A percentile compares a stretch with the other conserved stretches of the same genome.
Evolutionary conservation across 2,113 vertebrate species (phyloP).

Genomic region (Globicephala melas): DNA sequence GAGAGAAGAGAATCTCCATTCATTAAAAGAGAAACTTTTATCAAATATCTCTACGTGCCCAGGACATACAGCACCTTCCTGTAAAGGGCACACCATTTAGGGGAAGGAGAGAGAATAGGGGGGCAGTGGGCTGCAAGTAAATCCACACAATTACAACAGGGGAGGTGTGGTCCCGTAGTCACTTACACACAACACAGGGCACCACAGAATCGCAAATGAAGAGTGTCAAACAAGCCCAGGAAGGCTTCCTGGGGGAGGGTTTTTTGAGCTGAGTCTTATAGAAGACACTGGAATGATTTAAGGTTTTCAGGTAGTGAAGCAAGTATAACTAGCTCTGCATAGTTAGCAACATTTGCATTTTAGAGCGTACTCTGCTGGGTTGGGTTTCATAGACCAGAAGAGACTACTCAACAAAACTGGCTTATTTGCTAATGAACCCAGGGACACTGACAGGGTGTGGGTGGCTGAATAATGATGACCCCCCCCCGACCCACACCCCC

Average conservation of each 20-base stretch:
- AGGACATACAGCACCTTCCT: background rate
- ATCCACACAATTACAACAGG: background rate
- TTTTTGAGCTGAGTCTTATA: background rate
- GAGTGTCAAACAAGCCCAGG: background rate
- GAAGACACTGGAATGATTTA: background rate
- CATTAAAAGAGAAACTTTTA: background rate
- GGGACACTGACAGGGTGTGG: background rate
- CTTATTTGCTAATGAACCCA: background rate
- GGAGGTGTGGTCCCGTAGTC: background rate
- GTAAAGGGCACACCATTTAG: background rate
- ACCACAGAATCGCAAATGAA: background rate
- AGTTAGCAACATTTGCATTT: background rate
- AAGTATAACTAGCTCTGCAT: background rate
- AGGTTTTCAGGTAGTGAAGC: background rate
- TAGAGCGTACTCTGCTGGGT: background rate
- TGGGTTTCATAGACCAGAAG: background rate
- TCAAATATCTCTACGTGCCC: background rate
- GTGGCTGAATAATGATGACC: background rate
- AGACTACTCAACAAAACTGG: background rate
- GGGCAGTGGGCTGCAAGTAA: background rate
- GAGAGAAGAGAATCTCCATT: background rate
- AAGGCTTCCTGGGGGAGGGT: background rate
- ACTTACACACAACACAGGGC: background rate
- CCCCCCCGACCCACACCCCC: accelerated
- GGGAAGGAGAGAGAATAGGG: no score